These are phyloP conservation scores for Teleiodes luculella DNA, from an alignment of 2,888 invertebrate species.

Conservation along the genomic window DNA sequence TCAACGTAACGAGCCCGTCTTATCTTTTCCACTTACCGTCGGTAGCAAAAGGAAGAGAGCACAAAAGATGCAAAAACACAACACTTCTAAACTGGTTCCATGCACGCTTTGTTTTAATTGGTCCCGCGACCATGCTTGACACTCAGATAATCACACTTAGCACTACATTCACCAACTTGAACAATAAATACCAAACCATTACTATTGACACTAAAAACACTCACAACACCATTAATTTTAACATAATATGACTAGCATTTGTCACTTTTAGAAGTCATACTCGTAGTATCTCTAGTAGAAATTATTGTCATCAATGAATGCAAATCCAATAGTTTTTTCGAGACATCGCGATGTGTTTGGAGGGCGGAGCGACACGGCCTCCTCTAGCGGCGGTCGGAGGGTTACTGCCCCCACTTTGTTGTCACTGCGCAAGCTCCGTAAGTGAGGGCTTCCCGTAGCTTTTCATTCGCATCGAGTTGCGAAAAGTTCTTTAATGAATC, in stretches of 20 bases:
- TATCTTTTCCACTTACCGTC: conserved; percentile 50
- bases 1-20: conserved; percentile 2
- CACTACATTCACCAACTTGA: conserved; percentile 45
- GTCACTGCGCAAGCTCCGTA: conserved; percentile 76
- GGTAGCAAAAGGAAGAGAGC: conserved; percentile 46
- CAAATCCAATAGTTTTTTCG: conserved; percentile 44
- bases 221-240: not conserved
- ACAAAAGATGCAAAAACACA: conserved; percentile 64
- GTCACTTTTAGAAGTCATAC: not conserved
- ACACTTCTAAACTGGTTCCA: conserved; percentile 64
- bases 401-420: conserved; percentile 65
- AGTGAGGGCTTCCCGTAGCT: conserved; percentile 47
- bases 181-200: not conserved
- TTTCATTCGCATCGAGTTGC: conserved; percentile 34
- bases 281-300: not conserved
- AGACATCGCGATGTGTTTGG: conserved; percentile 62
- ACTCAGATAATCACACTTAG: conserved; percentile 53
- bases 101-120: conserved; percentile 65
- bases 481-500: conserved; percentile 24
- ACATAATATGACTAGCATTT: conserved; percentile 21
- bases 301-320: conserved; percentile 23
- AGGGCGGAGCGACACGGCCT: conserved; percentile 57
- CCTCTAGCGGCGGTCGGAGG: conserved; percentile 51
- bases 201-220: too few relatives aligned
- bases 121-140: conserved; percentile 67